Base-by-base conservation (phyloP, 53 echinoderm and acorn worm genomes). In the Holothuria leucospilota region DNA sequence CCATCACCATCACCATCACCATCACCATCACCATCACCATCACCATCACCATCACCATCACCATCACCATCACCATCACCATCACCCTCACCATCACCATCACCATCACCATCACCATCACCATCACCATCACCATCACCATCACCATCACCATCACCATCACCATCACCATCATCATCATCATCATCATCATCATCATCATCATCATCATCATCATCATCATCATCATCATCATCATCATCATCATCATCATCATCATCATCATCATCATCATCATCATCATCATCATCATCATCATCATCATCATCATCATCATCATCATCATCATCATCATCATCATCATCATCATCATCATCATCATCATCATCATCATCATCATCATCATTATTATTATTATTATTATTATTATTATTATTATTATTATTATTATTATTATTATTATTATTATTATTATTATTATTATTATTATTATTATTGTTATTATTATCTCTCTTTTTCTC, bases 311-410 rank as follows among this genome's bases (percentile, higher is more conserved):
- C 16, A 15, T 61, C 21, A 61, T 21, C n/a, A n/a, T n/a, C n/a
- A n/a, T n/a, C 58, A 29, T 49, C 11, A 75, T 75, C 51, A 75
- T 49, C 20, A 75, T 53, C 78, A 21, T 78, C 78, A 4, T 51
- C 78, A 6, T 77, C 4, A 1, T 77, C 78, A 41, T 20, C 6
- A 10, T 52, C 53, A 18, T 9, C 21, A 1, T 52, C 78, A 51
- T 77, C 78, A 0, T 77, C 8, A 3, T 49, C 40, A 14, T 41
- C 78, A 52, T 52, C 21, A 78, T 52, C 20, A 20, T 42, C 78
- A n/a, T 52, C 78, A 78, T 78, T 16, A 53, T 78, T 18, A 70
- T 70, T 18, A 70, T 27, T 14, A 24, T 27, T 14, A 70, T 70
- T 18, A 70, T 27, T 18, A 70, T 70, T 18, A 70, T 70, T 18